Base-by-base conservation (phyloP, 1,140 invertebrate species). In the Drosophila lacertosa region DNA sequence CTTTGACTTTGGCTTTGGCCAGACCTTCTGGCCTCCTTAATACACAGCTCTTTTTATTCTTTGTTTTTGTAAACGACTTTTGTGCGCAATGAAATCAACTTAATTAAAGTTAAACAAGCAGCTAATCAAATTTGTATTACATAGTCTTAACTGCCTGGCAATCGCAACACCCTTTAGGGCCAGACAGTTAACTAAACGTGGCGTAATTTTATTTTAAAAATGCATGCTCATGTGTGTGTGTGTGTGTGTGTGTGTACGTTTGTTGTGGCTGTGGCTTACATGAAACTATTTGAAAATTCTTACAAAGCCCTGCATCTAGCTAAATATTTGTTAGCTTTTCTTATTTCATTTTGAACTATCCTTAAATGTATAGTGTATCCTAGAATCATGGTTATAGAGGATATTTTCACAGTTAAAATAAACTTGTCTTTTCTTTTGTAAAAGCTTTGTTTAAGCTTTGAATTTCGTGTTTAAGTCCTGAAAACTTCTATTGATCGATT, bases 41-140 rank as follows among this genome's bases (percentile, higher is more conserved):
- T 33, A 11, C 11, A 45, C 40, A 35, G 22, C 18, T 55, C n/a
- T 54, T 39, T 16, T 18, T 24, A 13, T 32, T n/a, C n/a, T n/a
- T 26, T 55, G 9, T 2, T 42, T 26, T 22, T 24, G 22, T 37
- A 13, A 35, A 39, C 55, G 10, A 35, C 39, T 60, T 58, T 71
- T 55, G 50, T 50, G 54, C 35, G 44, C 54, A 51, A 66, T 64
- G 47, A 66, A 74, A 81, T 81, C 63, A 81, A 78, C 74, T 88
- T 81, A 86, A 86, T 86, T 88, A 88, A 88, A 88, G 82, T 82
- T 88, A 88, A 88, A 88, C 82, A 82, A 86, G 82, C 82, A 75
- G 82, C 82, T 88, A 88, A 88, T 88, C 77, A 88, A 88, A 88
- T 88, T 88, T 88, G 68, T 78, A 88, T 88, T 88, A 74, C 65